Evolutionary conservation across 2,888 invertebrate genomes (phyloP), one percentile per base, ranked within the genome.

Genomic region (Lasioglossum vierecki): DNA sequence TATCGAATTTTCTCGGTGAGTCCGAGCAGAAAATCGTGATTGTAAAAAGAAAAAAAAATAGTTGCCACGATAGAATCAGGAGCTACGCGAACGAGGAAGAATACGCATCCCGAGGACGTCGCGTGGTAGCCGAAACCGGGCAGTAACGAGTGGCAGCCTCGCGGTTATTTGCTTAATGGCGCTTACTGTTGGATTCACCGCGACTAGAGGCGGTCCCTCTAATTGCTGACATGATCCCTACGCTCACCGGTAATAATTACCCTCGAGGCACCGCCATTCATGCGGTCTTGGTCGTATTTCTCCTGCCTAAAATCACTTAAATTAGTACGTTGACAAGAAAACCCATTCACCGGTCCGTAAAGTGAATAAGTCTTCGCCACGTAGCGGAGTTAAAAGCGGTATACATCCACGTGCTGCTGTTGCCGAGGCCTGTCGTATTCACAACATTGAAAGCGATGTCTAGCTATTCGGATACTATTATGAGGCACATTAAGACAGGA

Each of bases 201-300:
- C 90, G 86, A 88, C 91, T 88, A 88, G 84, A 89, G 85, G 87
- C 89, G 88, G 91, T 53, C 80, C 89, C 90, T 92, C 92, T 94
- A 93, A 94, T 93, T 92, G 91, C 92, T 90, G 88, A 88, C 90
- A 89, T 90, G 92, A 92, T 91, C 88, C 89, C 89, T 89, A 79
- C 90, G 88, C 89, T 87, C 89, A 81, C 89, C 88, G 85, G 89
- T 89, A 92, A 92, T 91, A 92, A 93, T 91, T 90, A 90, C 89
- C 91, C 87, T 60, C 74, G 76, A 81, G 86, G 79, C 82, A 78
- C 72, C 83, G 72, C 60, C 82, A 68, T 76, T 77, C 79, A 73
- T 80, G 70, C 63, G 53, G 39, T 39, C 76, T 44, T 46, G 57
- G 79, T 57, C 71, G 72, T 73, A 82, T 77, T 76, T 83, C 76